Evolutionary conservation across 2,113 vertebrate species (phyloP).

Genomic region (Eulacestoma nigropectus): DNA sequence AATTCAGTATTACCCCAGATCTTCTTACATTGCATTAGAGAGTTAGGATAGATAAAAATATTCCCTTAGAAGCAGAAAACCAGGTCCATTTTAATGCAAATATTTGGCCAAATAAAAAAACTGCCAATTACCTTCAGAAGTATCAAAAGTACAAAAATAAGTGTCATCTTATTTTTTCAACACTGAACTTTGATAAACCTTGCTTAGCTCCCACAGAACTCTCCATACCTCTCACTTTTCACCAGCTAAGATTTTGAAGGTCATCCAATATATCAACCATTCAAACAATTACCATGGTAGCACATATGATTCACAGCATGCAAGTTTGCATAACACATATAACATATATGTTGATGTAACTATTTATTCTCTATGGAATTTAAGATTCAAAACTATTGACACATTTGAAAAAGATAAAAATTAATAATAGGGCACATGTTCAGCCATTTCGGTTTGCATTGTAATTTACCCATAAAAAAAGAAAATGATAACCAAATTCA

Average conservation of each 20-base stretch:
- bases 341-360: constrained; percentile 11
- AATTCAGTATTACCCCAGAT: background rate
- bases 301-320: constrained; percentile 14
- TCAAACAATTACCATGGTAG: constrained; percentile 48
- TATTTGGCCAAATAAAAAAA: background rate
- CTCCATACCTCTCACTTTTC: background rate
- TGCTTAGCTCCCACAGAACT: background rate
- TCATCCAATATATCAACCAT: background rate
- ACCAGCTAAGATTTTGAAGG: background rate
- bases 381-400: constrained; percentile 25
- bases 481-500: background rate
- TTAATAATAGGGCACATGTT: constrained; percentile 29
- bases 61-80: background rate
- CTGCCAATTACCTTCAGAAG: background rate
- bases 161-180: background rate
- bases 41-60: background rate
- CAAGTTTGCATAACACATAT: background rate
- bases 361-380: constrained; percentile 44
- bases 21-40: background rate
- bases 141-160: background rate
- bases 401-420: constrained; percentile 42
- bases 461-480: constrained; percentile 19
- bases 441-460: constrained; percentile 11
- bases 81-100: background rate
- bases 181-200: background rate